Evolutionary conservation across 2,888 invertebrate genomes (phyloP).

Genomic region (Drosophila rubida): DNA sequence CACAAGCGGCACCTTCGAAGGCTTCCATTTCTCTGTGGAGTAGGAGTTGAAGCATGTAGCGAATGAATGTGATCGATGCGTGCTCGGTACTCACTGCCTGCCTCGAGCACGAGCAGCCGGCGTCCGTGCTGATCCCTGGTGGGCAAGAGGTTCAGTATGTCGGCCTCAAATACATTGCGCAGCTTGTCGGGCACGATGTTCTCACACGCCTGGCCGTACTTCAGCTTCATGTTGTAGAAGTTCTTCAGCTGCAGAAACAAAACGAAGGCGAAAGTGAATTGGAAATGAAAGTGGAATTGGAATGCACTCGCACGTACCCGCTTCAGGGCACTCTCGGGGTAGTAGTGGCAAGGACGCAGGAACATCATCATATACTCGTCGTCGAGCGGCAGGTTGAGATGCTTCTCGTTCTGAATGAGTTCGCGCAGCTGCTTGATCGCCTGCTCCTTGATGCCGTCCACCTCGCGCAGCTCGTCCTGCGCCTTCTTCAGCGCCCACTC

Average conservation of each 20-base stretch:
- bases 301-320: too few relatives aligned
- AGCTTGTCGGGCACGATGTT: conserved; percentile 88
- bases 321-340: conserved; percentile 92
- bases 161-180: conserved; percentile 88
- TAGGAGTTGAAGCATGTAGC: neutral
- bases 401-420: conserved; percentile 86
- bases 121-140: conserved; percentile 89
- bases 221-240: conserved; percentile 89
- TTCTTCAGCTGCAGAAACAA: conserved; percentile 87
- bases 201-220: conserved; percentile 87
- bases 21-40: conserved; percentile 90
- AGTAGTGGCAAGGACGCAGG: conserved; percentile 94
- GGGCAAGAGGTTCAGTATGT: conserved; percentile 89
- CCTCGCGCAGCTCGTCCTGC: conserved; percentile 89
- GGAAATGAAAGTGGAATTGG: too few relatives aligned
- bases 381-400: conserved; percentile 88
- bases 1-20: conserved; percentile 88
- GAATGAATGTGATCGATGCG: neutral
- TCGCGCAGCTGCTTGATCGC: conserved; percentile 87
- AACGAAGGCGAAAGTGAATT: neutral
- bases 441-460: conserved; percentile 87
- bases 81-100: conserved; percentile 87
- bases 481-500: conserved; percentile 88
- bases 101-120: conserved; percentile 89
- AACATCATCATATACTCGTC: conserved; percentile 92